Conservation (phyloP, 23 tunicate species). For the Ciona savignyi region DNA sequence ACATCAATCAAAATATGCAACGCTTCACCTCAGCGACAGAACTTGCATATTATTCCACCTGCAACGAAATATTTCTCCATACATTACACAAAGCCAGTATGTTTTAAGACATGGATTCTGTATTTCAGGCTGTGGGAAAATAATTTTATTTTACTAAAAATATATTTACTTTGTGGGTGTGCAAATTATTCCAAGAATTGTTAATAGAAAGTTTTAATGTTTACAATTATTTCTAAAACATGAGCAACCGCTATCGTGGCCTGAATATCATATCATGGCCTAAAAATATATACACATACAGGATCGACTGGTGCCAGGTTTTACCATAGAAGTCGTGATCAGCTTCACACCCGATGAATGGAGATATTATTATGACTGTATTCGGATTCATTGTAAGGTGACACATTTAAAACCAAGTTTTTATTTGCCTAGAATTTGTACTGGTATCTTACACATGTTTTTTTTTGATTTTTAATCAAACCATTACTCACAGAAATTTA, state of each 20-base stretch:
- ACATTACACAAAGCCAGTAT: constrained; percentile 65
- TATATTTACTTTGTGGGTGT: too few species aligned
- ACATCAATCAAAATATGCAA: constrained; percentile 66
- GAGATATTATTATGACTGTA: constrained; percentile 89
- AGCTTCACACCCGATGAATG: constrained; percentile 72
- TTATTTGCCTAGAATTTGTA: too few species aligned
- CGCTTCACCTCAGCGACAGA: constrained; percentile 58
- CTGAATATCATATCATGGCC: too few species aligned
- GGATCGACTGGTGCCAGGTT: constrained; percentile 80
- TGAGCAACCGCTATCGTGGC: neutral
- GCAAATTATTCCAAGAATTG: too few species aligned
- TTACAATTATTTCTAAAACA: neutral
- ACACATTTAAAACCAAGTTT: too few species aligned
- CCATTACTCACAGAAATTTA: too few species aligned
- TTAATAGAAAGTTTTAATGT: neutral
- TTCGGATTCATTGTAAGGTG: constrained; percentile 73
- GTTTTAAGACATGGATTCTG: too few species aligned
- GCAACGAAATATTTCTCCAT: constrained; percentile 64
- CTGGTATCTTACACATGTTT: too few species aligned
- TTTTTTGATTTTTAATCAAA: too few species aligned
- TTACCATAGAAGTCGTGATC: constrained; percentile 57
- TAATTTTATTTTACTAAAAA: too few species aligned
- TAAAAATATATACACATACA: constrained; percentile 2
- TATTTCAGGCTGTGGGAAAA: too few species aligned
- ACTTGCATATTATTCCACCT: constrained; percentile 73